These are phyloP conservation scores for Macroteleia sp. DNA, from an alignment of 2,888 invertebrate genomes.

Conservation along the genomic window DNA sequence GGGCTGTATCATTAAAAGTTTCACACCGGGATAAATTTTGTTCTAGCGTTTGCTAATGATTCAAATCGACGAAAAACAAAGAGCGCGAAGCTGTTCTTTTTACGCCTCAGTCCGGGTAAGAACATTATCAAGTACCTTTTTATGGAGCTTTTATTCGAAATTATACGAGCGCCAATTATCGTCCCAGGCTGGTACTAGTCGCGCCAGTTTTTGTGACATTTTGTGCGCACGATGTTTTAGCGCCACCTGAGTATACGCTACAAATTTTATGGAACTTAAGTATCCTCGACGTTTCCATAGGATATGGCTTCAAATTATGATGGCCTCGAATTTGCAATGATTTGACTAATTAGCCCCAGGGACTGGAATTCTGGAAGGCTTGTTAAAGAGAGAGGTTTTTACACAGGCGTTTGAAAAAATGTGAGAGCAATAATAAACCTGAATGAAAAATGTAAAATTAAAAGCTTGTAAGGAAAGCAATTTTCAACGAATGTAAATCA, in stretches of 20 bases:
- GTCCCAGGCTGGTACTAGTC: conserved; percentile 27
- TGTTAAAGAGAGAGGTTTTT: too few relatives aligned
- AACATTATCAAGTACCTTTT: conserved; percentile 47
- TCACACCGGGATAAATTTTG: conserved; percentile 12
- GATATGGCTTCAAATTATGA: conserved; percentile 21
- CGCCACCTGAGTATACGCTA: conserved; percentile 28
- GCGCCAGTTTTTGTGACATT: conserved; percentile 48
- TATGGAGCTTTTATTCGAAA: conserved; percentile 25
- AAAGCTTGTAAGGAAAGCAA: too few relatives aligned
- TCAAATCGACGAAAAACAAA: conserved; percentile 32
- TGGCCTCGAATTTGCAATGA: conserved; percentile 27
- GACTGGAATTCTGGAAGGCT: too few relatives aligned
- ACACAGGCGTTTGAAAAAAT: too few relatives aligned
- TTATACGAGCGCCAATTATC: conserved; percentile 51
- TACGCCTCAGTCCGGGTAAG: conserved; percentile 24
- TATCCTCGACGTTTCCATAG: background rate
- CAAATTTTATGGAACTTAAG: conserved; percentile 34
- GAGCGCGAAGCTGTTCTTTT: conserved; percentile 10
- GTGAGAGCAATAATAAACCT: too few relatives aligned
- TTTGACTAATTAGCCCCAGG: conserved; percentile 40
- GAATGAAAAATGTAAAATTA: too few relatives aligned
- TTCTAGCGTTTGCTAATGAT: conserved; percentile 16
- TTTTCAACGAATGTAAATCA: too few relatives aligned
- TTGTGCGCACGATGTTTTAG: conserved; percentile 20
- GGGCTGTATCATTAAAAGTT: conserved; percentile 24